Conservation (phyloP, 2,797 vertebrate genomes). For the Pipistrellus pipistrellus region DNA sequence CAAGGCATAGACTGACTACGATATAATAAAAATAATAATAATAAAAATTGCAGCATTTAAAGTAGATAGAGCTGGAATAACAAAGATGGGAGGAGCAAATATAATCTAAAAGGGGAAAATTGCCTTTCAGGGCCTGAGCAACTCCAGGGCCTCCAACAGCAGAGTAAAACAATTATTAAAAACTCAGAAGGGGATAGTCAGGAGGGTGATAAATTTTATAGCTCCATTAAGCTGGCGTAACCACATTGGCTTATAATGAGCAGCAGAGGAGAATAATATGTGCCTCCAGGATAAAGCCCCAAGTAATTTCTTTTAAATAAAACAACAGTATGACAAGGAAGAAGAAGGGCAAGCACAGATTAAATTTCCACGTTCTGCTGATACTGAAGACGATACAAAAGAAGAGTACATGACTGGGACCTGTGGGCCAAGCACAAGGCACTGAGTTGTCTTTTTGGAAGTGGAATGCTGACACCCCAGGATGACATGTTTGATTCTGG, state of each 20-base stretch:
- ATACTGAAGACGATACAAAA: neutral
- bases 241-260: neutral
- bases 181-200: neutral
- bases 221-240: neutral
- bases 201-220: neutral
- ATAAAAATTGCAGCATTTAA: neutral
- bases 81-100: neutral
- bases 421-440: neutral
- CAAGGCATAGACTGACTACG: neutral
- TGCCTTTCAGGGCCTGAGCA: neutral
- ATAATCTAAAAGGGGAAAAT: neutral
- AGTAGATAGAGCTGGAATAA: neutral
- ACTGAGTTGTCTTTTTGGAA: neutral
- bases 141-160: neutral
- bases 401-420: neutral
- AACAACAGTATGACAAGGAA: constrained; percentile 17
- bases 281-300: neutral
- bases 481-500: neutral
- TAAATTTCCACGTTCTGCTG: neutral
- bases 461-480: neutral
- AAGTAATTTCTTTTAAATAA: constrained; percentile 45
- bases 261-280: neutral
- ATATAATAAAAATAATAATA: neutral
- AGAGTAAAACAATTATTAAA: constrained; percentile 25
- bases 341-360: neutral